Percentiles rank a stretch among this genome's conserved stretches.
These are phyloP conservation scores for Progne subis DNA, from an alignment of 2,113 vertebrate species.

Conservation along the genomic window DNA sequence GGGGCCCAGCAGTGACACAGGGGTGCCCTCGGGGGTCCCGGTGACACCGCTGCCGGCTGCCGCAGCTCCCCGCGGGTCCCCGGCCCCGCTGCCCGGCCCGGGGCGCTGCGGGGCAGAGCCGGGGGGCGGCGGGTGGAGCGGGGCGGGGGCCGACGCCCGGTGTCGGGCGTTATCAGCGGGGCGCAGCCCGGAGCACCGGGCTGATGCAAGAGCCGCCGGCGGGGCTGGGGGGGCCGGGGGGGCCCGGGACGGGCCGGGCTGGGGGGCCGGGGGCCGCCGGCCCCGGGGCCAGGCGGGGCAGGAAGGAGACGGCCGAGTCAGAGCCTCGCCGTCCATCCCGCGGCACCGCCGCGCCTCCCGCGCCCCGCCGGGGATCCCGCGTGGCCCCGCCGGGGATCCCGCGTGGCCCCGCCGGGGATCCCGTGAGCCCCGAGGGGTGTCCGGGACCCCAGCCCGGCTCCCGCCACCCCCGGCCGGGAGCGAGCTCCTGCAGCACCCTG, in stretches of 20 bases:
- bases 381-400: background rate
- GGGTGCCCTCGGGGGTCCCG: fast-evolving
- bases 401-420: background rate
- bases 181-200: background rate
- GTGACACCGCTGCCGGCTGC: too few relatives aligned
- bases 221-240: background rate
- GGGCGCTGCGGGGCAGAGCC: background rate
- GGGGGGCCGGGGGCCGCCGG: background rate
- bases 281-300: conserved; percentile 18
- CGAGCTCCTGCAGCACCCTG: background rate
- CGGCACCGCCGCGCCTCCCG: background rate
- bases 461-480: background rate
- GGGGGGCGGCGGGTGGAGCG: background rate
- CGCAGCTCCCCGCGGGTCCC: background rate
- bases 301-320: conserved; percentile 25
- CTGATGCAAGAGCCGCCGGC: background rate
- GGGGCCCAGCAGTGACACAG: background rate
- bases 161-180: background rate
- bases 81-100: background rate
- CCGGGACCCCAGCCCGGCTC: background rate
- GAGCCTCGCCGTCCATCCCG: background rate
- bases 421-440: background rate
- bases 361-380: too few relatives aligned
- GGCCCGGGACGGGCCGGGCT: background rate
- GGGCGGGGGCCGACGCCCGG: background rate